phyloP scores from a whole-genome alignment of 2,888 invertebrate genomes.

The Labia minor region DNA sequence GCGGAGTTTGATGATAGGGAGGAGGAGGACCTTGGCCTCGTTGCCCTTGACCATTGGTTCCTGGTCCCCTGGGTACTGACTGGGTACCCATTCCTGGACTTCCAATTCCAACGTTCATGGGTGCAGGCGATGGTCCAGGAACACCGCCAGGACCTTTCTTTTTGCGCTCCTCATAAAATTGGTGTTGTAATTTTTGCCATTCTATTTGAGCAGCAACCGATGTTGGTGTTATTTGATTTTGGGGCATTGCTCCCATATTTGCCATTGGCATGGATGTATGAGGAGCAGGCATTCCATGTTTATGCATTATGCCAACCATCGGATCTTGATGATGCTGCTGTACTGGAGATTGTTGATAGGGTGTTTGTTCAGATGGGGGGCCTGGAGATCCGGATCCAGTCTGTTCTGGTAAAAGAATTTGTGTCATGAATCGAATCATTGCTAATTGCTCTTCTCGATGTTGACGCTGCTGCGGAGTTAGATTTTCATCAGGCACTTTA shows the following conservation, averaged over 20 bases:
- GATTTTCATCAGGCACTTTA: constrained; percentile 89
- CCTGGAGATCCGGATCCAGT: constrained; percentile 27
- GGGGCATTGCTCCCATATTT: constrained; percentile 25
- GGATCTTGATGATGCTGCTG: constrained; percentile 25
- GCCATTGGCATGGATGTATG: constrained; percentile 20
- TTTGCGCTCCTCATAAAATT: constrained; percentile 66
- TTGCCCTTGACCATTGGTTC: constrained; percentile 36
- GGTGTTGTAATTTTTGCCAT: constrained; percentile 84
- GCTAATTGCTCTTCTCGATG: constrained; percentile 89
- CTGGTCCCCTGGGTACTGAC: constrained; percentile 43
- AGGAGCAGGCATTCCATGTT: constrained; percentile 4
- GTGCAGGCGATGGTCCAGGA: constrained; percentile 32
- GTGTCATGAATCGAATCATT: constrained; percentile 82
- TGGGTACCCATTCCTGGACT: constrained; percentile 42
- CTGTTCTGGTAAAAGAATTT: constrained; percentile 81
- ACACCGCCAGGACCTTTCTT: constrained; percentile 40
- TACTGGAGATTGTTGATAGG: neutral
- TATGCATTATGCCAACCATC: constrained; percentile 26
- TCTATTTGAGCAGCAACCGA: constrained; percentile 58
- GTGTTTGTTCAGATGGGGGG: constrained; percentile 22
- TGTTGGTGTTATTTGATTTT: constrained; percentile 26
- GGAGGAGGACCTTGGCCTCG: constrained; percentile 61
- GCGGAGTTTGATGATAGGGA: constrained; percentile 61
- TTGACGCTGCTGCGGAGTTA: constrained; percentile 90
- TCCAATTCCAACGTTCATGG: constrained; percentile 17